A percentile compares a stretch with the other conserved stretches of the same genome.
Conservation (phyloP, 2,113 vertebrate species). For the Hippocampus zosterae region DNA sequence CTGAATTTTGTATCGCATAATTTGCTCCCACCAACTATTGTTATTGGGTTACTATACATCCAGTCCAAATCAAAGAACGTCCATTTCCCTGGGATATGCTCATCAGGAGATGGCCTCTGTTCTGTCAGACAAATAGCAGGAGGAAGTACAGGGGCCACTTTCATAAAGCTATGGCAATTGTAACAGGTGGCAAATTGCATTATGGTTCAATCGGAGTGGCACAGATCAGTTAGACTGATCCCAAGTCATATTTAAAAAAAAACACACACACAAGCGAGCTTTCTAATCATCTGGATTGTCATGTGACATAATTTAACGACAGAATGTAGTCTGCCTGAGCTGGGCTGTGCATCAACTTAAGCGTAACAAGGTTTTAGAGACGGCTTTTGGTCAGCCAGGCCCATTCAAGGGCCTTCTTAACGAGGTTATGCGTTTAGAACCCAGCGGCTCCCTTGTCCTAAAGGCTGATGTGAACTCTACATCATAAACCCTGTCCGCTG, state of each 20-base stretch:
- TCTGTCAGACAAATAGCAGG: constrained; percentile 65
- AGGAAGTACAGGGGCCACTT: constrained; percentile 64
- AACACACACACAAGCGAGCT: constrained; percentile 36
- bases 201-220: constrained; percentile 65
- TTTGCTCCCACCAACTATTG: not conserved
- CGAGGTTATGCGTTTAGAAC: constrained; percentile 66
- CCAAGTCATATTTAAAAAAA: constrained; percentile 60
- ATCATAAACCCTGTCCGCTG: constrained; percentile 55
- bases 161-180: constrained; percentile 71
- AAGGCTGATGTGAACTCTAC: constrained; percentile 57
- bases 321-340: constrained; percentile 61
- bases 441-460: constrained; percentile 58
- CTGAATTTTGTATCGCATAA: not conserved
- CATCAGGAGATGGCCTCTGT: constrained; percentile 65
- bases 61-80: constrained; percentile 53
- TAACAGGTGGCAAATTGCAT: constrained; percentile 75
- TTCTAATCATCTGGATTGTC: constrained; percentile 73
- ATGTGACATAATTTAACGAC: constrained; percentile 70
- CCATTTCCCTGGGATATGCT: constrained; percentile 46
- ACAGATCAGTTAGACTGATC: constrained; percentile 63
- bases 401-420: constrained; percentile 59
- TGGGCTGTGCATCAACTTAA: constrained; percentile 66
- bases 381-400: constrained; percentile 63
- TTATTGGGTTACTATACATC: constrained; percentile 29
- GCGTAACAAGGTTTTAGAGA: constrained; percentile 71